These are phyloP conservation scores for Melanostigma gelatinosum DNA, from an alignment of 2,113 vertebrate species.

Conservation along the genomic window DNA sequence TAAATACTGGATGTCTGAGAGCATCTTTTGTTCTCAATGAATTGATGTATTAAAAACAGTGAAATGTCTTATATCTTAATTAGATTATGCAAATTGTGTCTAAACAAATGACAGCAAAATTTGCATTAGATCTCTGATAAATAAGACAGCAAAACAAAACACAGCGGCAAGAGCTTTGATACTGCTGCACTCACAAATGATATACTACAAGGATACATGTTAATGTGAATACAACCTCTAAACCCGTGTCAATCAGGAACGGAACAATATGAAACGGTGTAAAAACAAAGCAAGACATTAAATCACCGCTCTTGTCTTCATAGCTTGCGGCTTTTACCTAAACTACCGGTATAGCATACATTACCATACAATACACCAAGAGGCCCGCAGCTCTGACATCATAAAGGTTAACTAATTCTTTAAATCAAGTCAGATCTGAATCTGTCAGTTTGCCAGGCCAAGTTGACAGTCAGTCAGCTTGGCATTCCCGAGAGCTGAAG, in stretches of 20 bases:
- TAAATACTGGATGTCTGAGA: conserved; percentile 38
- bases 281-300: conserved; percentile 66
- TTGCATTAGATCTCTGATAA: conserved; percentile 59
- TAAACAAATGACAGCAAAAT: conserved; percentile 45
- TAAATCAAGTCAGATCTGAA: conserved; percentile 79
- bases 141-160: conserved; percentile 51
- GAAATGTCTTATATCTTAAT: conserved; percentile 56
- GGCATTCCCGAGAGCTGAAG: conserved; percentile 63
- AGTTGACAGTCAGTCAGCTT: conserved; percentile 58
- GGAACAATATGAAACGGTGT: conserved; percentile 5
- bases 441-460: conserved; percentile 71
- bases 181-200: conserved; percentile 39
- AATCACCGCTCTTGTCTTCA: conserved; percentile 27
- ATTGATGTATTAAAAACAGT: conserved; percentile 55
- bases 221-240: conserved; percentile 53
- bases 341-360: conserved; percentile 60
- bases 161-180: conserved; percentile 45
- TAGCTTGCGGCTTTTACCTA: conserved; percentile 62
- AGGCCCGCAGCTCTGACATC: conserved; percentile 68
- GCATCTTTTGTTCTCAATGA: conserved; percentile 38
- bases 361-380: conserved; percentile 65
- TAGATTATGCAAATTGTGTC: conserved; percentile 61
- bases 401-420: conserved; percentile 86
- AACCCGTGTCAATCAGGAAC: conserved; percentile 40
- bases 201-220: conserved; percentile 28